phyloP scores from a whole-genome alignment of 2,113 vertebrate species.

The Pelecanus crispus region DNA sequence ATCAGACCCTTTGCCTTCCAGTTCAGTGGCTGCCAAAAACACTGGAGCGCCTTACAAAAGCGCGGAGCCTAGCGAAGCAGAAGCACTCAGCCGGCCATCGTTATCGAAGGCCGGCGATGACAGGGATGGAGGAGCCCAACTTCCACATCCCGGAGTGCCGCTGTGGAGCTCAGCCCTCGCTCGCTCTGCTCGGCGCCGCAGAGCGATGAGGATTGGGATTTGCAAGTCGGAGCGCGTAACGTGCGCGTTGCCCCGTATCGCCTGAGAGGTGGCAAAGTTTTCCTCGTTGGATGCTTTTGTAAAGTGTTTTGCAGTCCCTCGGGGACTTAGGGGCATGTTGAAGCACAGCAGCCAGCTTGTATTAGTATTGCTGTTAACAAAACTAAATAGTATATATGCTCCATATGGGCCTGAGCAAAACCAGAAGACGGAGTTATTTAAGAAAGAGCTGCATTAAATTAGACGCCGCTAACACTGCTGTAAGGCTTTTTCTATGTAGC shows the following conservation, averaged over 20 bases:
- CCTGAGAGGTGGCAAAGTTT: neutral
- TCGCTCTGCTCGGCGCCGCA: fast-evolving
- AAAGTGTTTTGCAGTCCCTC: neutral
- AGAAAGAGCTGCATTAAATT: neutral
- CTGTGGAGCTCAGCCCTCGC: neutral
- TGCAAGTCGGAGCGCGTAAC: fast-evolving
- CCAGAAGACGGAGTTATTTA: neutral
- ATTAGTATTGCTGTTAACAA: neutral
- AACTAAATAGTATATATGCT: neutral
- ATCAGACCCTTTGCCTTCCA: conserved; percentile 53
- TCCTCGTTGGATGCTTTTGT: neutral
- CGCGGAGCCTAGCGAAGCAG: neutral
- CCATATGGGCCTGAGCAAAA: neutral
- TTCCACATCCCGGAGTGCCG: fast-evolving
- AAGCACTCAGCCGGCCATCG: neutral
- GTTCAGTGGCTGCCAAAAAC: conserved; percentile 23
- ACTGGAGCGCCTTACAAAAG: neutral
- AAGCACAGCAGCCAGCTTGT: neutral
- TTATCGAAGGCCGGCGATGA: too few species aligned
- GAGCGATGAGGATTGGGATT: fast-evolving
- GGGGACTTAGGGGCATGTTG: neutral
- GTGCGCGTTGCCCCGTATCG: fast-evolving
- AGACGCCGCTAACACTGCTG: neutral
- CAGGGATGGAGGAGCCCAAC: neutral
- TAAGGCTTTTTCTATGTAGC: neutral